Base-by-base conservation (phyloP, 2,888 invertebrate genomes). In the Cetonia aurata region DNA sequence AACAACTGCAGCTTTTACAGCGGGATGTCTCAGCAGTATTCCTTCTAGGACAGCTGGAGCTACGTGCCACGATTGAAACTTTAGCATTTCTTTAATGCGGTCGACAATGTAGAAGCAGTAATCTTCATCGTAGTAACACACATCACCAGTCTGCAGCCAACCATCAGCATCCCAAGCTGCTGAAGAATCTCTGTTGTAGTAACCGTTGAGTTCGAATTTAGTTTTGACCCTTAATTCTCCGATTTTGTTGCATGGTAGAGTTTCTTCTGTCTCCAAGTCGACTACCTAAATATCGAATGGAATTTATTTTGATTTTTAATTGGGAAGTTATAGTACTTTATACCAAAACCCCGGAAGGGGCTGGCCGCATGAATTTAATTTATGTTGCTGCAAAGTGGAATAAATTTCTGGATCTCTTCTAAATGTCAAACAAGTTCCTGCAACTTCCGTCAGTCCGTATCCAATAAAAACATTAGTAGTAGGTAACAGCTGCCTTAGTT, bases 1-100 rank as follows among this genome's bases (percentile, higher is more conserved):
- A 0, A 97, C 95, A 0, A 92, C 95, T 0, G 92, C 93, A 77
- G 95, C 94, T 17, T 87, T 68, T 4, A 84, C 79, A 3, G 77
- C 78, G 6, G 83, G 81, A 77, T 84, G 84, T n/a, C 72, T 56
- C n/a, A 74, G 68, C 44, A 84, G 68, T 59, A 79, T 70, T 52
- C 75, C 73, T 75, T 83, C 83, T 8, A 83, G 17, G 65, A 79
- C 69, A 3, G 79, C 78, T 0, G 84, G 83, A 19, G 80, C 73
- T 4, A 89, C 86, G 78, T 88, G 88, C 81, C 85, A 82, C 48
- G 81, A 84, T 73, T 79, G 85, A 75, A 85, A 88, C 76, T 87
- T 88, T 6, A 88, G 79, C 72, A 88, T 79, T 73, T 86, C 82
- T 73, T 88, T 88, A 4, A 86, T 83, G 19, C 88, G 82, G 44